A percentile compares a stretch with the other conserved stretches of the same genome.
These are phyloP conservation scores for Elgaria multicarinata DNA, from an alignment of 2,113 vertebrate genomes.

Conservation along the genomic window DNA sequence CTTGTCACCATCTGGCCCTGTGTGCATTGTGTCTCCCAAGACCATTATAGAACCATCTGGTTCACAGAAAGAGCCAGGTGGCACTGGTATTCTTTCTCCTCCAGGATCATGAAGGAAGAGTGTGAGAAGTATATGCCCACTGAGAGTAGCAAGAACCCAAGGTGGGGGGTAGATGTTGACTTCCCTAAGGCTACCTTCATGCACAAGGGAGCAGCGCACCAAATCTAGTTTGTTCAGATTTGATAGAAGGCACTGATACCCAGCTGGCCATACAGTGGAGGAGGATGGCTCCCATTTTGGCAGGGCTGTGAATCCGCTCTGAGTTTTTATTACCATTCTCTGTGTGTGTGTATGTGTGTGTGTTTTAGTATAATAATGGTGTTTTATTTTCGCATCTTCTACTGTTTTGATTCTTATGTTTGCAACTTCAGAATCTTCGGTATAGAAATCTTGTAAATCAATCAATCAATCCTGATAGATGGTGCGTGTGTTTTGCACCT, in stretches of 20 bases:
- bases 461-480: not conserved
- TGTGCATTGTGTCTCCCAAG: not conserved
- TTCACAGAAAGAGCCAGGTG: not conserved
- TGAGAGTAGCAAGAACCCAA: not conserved
- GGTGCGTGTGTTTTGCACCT: not conserved
- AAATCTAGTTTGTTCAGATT: not conserved
- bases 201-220: too few relatives aligned
- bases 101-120: not conserved
- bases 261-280: not conserved
- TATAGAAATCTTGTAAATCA: too few relatives aligned
- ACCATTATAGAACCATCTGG: slow-evolving; percentile 3
- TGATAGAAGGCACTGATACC: not conserved
- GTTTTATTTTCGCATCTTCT: too few relatives aligned
- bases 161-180: not conserved
- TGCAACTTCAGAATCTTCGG: not conserved
- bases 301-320: not conserved
- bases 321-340: too few relatives aligned
- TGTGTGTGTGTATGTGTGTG: too few relatives aligned
- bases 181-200: not conserved
- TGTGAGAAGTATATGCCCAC: not conserved
- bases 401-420: too few relatives aligned
- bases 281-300: too few relatives aligned
- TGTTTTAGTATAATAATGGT: too few relatives aligned
- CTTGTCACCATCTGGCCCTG: not conserved
- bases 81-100: slow-evolving; percentile 7